These are phyloP conservation scores for Lysiphlebus fabarum DNA, from an alignment of 1,140 invertebrate genomes.

Conservation along the genomic window DNA sequence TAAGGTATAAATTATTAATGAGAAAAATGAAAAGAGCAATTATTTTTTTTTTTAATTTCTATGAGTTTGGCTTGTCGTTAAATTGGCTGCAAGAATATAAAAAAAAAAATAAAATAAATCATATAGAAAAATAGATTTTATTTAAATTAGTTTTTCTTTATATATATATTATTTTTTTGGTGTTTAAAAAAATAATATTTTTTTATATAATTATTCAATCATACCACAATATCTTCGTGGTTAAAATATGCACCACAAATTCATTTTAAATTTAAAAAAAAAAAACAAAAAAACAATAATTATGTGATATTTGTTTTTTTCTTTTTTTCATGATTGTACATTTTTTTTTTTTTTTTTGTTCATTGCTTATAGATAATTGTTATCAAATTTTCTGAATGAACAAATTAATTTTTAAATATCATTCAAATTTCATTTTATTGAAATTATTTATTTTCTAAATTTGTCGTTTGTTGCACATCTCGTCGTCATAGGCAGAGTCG, in stretches of 20 bases:
- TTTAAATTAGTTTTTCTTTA: no score
- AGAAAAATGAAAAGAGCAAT: not conserved
- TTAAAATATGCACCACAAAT: not conserved
- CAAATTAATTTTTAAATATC: not conserved
- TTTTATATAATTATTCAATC: slow-evolving; percentile 5
- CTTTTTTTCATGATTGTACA: not conserved
- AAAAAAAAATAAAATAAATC: no score
- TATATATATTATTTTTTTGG: not conserved
- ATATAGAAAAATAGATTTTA: no score
- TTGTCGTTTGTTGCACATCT: slow-evolving; percentile 31
- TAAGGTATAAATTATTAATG: slow-evolving; percentile 11
- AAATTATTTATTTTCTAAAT: no score
- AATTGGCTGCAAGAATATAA: slow-evolving; percentile 3
- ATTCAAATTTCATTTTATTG: not conserved
- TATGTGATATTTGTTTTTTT: not conserved
- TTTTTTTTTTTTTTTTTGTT: not conserved
- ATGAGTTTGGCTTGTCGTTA: slow-evolving; percentile 5
- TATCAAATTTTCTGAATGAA: slow-evolving; percentile 2
- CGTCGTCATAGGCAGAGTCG: slow-evolving; percentile 42
- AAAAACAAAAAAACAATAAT: no score
- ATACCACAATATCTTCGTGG: slow-evolving; percentile 12
- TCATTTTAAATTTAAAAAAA: slow-evolving; percentile 1
- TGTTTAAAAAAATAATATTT: slow-evolving; percentile 1
- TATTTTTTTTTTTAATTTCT: not conserved
- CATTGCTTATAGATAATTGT: not conserved